A percentile compares a stretch with the other conserved stretches of the same genome.
These are phyloP conservation scores for Buathra laborator DNA, from an alignment of 2,888 invertebrate species.

Conservation along the genomic window DNA sequence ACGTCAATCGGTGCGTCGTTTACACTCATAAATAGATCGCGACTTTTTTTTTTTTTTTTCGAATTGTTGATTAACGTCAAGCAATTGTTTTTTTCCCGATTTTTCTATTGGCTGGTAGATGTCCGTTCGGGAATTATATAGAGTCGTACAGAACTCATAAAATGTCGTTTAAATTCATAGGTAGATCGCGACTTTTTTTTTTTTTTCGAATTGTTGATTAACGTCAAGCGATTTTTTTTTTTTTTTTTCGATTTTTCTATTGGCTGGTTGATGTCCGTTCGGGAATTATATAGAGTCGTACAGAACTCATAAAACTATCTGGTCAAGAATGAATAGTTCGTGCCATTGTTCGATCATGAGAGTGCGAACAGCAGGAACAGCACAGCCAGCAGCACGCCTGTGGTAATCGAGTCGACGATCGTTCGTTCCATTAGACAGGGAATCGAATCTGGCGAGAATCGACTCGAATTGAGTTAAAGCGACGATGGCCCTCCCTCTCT, in stretches of 20 bases:
- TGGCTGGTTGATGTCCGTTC: not conserved
- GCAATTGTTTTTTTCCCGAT: not conserved
- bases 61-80: not conserved
- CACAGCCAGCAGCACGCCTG: conserved; percentile 19
- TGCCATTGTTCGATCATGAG: conserved; percentile 8
- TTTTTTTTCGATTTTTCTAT: not conserved
- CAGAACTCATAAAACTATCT: not conserved
- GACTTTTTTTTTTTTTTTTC: not conserved
- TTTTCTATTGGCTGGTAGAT: not conserved
- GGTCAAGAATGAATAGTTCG: conserved; percentile 9
- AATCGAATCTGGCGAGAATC: conserved; percentile 69
- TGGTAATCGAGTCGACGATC: conserved; percentile 67
- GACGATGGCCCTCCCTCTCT: conserved; percentile 46
- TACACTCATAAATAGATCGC: not conserved
- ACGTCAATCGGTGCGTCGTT: conserved; percentile 35
- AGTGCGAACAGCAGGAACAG: conserved; percentile 9
- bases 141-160: not conserved
- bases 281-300: not conserved
- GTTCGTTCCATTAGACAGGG: conserved; percentile 69
- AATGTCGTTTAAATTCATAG: not conserved
- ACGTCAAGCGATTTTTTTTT: not conserved
- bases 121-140: not conserved
- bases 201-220: not conserved
- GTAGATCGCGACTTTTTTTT: not conserved
- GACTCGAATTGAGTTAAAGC: conserved; percentile 71